Evolutionary conservation across 2,113 vertebrate species (phyloP).

Genomic region (Mungos mungo): DNA sequence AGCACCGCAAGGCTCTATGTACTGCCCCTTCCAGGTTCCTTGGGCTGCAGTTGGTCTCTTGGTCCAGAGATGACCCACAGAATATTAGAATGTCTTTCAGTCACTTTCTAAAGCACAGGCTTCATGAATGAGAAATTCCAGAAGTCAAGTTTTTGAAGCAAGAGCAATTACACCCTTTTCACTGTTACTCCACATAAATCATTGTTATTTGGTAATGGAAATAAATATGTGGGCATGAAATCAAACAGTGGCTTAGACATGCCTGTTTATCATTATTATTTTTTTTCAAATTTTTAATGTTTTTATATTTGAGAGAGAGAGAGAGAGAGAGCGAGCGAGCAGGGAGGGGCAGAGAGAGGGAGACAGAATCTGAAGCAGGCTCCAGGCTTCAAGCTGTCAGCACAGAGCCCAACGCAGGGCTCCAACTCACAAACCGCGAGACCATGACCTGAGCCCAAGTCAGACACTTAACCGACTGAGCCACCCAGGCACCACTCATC

Average conservation of each 20-base stretch:
- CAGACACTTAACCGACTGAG: no score
- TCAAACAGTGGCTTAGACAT: neutral
- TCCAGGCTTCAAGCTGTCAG: no score
- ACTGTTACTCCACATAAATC: neutral
- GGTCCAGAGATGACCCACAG: neutral
- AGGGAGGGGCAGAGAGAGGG: no score
- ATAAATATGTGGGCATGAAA: neutral
- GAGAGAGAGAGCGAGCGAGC: no score
- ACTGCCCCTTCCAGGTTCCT: neutral
- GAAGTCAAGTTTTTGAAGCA: neutral
- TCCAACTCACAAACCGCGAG: no score
- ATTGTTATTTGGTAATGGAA: neutral
- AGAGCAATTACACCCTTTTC: neutral
- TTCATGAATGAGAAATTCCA: neutral
- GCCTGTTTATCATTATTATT: neutral
- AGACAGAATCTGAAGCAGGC: no score
- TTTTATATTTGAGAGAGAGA: no score
- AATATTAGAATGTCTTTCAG: neutral
- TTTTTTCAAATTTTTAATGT: neutral
- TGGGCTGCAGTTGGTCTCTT: neutral
- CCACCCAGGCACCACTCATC: no score
- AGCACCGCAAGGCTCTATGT: neutral
- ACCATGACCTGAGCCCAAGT: no score
- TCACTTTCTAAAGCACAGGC: neutral
- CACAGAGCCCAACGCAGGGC: no score